Conservation (phyloP, 2,888 invertebrate genomes). For the Cryptus viduatorius region DNA sequence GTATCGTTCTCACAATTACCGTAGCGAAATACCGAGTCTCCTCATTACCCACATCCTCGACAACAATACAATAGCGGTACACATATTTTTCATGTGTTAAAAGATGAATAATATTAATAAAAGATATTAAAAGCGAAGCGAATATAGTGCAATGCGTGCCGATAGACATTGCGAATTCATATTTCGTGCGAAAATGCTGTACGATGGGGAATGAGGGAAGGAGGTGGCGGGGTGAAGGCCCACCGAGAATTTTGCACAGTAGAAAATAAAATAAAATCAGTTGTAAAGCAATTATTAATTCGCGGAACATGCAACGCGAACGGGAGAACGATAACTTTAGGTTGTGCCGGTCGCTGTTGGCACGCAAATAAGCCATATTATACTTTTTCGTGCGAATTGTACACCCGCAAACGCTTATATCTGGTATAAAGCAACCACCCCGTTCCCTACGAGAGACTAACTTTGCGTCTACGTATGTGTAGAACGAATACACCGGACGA, state of each 20-base stretch:
- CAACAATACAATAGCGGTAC: not conserved
- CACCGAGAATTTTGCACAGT: conserved; percentile 35
- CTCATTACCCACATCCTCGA: not conserved
- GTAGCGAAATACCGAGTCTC: conserved; percentile 12
- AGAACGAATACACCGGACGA: not conserved
- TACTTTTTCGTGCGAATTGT: conserved; percentile 74
- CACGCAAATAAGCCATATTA: conserved; percentile 85
- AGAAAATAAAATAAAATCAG: conserved; percentile 80
- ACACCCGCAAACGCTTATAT: conserved; percentile 77
- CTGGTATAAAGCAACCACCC: conserved; percentile 77
- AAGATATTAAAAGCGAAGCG: not conserved
- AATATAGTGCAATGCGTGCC: conserved; percentile 32
- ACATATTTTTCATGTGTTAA: not conserved
- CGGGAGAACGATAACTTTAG: conserved; percentile 81
- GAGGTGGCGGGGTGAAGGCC: not conserved
- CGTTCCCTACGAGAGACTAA: conserved; percentile 56
- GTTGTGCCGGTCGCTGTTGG: conserved; percentile 67
- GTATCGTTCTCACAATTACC: conserved; percentile 38
- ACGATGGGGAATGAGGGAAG: conserved; percentile 27
- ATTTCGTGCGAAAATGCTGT: conserved; percentile 63
- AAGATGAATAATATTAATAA: not conserved
- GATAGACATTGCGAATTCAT: conserved; percentile 62
- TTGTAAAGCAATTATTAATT: conserved; percentile 84
- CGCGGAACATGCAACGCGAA: conserved; percentile 81
- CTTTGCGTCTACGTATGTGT: conserved; percentile 37